phyloP scores from a whole-genome alignment of 2,113 vertebrate species.

The Martes martes region DNA sequence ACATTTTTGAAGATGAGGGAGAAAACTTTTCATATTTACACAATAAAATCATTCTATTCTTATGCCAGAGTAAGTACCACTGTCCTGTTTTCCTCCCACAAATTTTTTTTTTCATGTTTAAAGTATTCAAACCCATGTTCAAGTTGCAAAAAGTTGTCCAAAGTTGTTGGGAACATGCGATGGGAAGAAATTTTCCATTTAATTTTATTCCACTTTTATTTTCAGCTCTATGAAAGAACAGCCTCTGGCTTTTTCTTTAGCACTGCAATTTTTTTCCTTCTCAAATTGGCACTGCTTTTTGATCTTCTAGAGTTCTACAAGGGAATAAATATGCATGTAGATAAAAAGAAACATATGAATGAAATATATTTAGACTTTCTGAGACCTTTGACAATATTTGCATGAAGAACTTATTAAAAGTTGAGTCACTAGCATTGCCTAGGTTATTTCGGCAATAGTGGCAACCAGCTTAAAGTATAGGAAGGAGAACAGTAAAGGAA shows the following conservation, averaged over 20 bases:
- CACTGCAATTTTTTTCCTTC: not conserved
- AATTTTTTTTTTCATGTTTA: not conserved
- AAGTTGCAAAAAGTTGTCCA: not conserved
- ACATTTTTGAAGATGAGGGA: not conserved
- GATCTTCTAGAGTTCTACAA: slow-evolving; percentile 61
- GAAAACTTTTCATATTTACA: not conserved
- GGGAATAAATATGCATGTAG: slow-evolving; percentile 55
- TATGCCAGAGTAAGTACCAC: not conserved
- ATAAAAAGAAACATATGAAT: slow-evolving; percentile 49
- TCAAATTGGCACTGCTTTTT: slow-evolving; percentile 50
- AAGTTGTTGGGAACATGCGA: not conserved
- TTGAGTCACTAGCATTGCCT: not conserved
- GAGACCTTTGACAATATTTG: slow-evolving; percentile 54
- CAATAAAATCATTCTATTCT: not conserved
- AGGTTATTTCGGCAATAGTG: slow-evolving; percentile 11
- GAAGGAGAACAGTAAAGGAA: not conserved
- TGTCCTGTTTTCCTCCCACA: not conserved
- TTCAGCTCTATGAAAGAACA: not conserved
- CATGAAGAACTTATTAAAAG: slow-evolving; percentile 54
- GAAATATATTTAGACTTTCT: slow-evolving; percentile 60
- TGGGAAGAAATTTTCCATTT: slow-evolving; percentile 31
- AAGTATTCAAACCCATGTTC: not conserved
- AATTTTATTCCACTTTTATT: slow-evolving; percentile 48
- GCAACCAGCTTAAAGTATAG: slow-evolving; percentile 14
- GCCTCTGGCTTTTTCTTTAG: slow-evolving; percentile 56